phyloP scores from a whole-genome alignment of 1,140 invertebrate species.

The Drosophila novamexicana region DNA sequence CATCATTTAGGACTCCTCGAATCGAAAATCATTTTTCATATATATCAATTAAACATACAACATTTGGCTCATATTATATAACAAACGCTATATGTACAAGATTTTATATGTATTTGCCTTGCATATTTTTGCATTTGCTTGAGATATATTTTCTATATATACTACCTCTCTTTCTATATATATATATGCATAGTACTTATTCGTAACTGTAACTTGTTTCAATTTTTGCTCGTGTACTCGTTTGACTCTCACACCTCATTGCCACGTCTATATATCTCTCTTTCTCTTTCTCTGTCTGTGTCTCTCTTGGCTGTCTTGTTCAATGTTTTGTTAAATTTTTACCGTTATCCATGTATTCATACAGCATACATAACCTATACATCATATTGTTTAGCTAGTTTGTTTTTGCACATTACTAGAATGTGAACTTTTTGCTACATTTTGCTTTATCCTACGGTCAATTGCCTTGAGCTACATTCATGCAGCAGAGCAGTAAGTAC shows the following conservation, averaged over 20 bases:
- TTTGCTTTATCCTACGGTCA: slow-evolving; percentile 38
- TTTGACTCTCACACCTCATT: slow-evolving; percentile 30
- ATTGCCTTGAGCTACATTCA: neutral
- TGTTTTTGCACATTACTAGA: slow-evolving; percentile 39
- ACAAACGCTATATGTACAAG: slow-evolving; percentile 25
- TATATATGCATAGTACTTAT: slow-evolving; percentile 24
- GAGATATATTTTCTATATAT: slow-evolving; percentile 41
- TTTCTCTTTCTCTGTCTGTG: slow-evolving; percentile 37
- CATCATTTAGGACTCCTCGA: slow-evolving; percentile 23
- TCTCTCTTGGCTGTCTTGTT: slow-evolving; percentile 57
- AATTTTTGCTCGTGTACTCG: slow-evolving; percentile 39
- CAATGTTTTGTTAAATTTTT: slow-evolving; percentile 51
- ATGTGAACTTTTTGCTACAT: slow-evolving; percentile 32
- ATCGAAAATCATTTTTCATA: slow-evolving; percentile 43
- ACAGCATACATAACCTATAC: slow-evolving; percentile 25
- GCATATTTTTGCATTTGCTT: slow-evolving; percentile 71
- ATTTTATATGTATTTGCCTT: slow-evolving; percentile 34
- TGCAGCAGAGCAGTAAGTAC: slow-evolving; percentile 43
- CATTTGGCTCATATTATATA: slow-evolving; percentile 3
- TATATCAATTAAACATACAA: slow-evolving; percentile 37
- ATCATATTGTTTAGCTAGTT: slow-evolving; percentile 28
- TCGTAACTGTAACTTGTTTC: slow-evolving; percentile 53
- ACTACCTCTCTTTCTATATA: slow-evolving; percentile 26
- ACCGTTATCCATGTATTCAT: slow-evolving; percentile 22
- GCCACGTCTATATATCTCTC: neutral